Evolutionary conservation across 2,113 vertebrate species (phyloP), one percentile per base, ranked within the genome.

Genomic region (Apteryx owenii): DNA sequence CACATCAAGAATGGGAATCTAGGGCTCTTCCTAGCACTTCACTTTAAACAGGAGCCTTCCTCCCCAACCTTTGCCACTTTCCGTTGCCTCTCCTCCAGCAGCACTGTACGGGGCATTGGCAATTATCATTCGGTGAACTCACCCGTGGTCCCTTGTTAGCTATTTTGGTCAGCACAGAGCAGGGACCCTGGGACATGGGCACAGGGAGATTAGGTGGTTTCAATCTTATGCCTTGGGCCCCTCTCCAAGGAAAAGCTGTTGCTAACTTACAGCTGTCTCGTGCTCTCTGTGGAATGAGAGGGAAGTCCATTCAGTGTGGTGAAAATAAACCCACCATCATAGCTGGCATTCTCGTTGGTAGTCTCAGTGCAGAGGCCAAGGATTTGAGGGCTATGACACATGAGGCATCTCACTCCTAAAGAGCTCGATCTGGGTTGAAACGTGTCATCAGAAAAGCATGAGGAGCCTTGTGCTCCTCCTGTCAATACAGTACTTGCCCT

Each of bases 251-350:
- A 96, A 97, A 96, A 97, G 76, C 93, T 94, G 89, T 85, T 95
- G 94, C 95, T 96, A 92, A 96, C 96, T 97, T 97, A 95, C 96
- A 97, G 94, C 96, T 97, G 97, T 97, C 96, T 97, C 93, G 31
- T 96, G 97, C 96, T 97, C 96, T 95, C 95, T 97, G 51, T 95
- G 96, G 97, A 96, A 97, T 97, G 95, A 94, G 89, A 97, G 95
- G 94, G 95, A 97, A 96, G 94, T 95, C 97, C 93, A 96, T 97
- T 97, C 96, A 97, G 95, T 94, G 94, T 95, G 92, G 96, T 97
- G 97, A 97, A 97, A 97, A 97, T 96, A 97, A 97, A 97, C 89
- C 94, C 85, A 88, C 81, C 79, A 87, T 90, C 97, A 97, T 97
- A 97, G 96, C 89, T 97, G 94, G 93, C 97, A 97, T 97, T 97